A percentile compares a stretch with the other conserved stretches of the same genome.
Evolutionary conservation across 2,797 vertebrate species (phyloP).

Genomic region (Emydoidea blandingii): DNA sequence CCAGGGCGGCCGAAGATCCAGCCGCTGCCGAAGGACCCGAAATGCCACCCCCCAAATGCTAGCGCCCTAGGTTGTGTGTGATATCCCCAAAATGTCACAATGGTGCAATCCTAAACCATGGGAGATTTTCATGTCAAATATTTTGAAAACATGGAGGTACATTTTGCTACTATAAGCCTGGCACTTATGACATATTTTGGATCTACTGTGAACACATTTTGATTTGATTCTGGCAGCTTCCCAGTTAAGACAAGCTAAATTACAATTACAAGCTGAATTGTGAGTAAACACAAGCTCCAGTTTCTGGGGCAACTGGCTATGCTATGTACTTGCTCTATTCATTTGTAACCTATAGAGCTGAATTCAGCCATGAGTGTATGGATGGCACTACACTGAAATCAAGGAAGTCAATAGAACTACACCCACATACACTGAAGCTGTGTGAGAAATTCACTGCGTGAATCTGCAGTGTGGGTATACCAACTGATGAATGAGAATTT

Average conservation of each 20-base stretch:
- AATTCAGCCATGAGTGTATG: background rate
- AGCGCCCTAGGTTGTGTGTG: too few species aligned
- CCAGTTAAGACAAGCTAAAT: constrained; percentile 59
- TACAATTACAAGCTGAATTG: background rate
- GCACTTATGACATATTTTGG: constrained; percentile 52
- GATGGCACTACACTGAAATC: background rate
- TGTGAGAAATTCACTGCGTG: background rate
- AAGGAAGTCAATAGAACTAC: background rate
- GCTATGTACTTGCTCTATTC: constrained; percentile 11
- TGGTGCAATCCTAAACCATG: background rate
- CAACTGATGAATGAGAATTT: background rate
- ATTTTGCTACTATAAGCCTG: constrained; percentile 55
- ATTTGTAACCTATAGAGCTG: constrained; percentile 31
- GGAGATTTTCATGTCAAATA: background rate
- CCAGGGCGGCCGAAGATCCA: too few species aligned
- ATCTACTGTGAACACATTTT: constrained; percentile 61
- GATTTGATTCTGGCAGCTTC: constrained; percentile 65
- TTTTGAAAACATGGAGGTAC: constrained; percentile 32
- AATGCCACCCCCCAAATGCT: too few species aligned
- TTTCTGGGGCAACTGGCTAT: constrained; percentile 60
- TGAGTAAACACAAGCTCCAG: constrained; percentile 54
- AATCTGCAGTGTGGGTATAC: background rate
- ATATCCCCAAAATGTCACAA: background rate
- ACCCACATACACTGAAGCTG: background rate
- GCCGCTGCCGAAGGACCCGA: too few species aligned